Evolutionary conservation across 2,888 invertebrate species (phyloP), one percentile per base, ranked within the genome.

Genomic region (Hoplodrina blanda): DNA sequence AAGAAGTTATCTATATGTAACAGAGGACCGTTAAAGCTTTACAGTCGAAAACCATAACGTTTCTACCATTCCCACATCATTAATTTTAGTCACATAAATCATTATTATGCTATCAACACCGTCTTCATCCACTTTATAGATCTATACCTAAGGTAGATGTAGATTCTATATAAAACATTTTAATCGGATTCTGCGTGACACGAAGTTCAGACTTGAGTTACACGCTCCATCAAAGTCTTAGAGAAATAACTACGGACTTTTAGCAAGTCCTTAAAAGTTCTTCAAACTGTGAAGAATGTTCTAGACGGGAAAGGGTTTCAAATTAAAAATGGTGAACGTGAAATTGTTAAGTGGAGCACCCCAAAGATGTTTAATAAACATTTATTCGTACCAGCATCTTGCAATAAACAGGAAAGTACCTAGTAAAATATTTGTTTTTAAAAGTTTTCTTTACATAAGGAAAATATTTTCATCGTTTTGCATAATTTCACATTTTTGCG

Each of bases 141-240:
- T 41, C 41, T 41, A 13, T 10, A 10, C n/a, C n/a, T 37, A 10
- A 10, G 0, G 0, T 37, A 37, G 8, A 37, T 37, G 2, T 37
- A 37, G 2, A 37, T 37, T 37, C 46, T 77, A 62, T 73, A 59
- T 62, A 50, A 46, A 63, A 66, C 54, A 54, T 54, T 69, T 68
- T 76, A 78, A 78, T 78, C 78, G 57, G 77, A 76, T 78, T 78
- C 44, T 52, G 65, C 20, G 61, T 62, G 71, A 81, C 61, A 54
- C 61, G 25, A 63, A 70, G 60, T 75, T 57, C 61, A 55, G 20
- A 53, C 69, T 76, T 55, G 55, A 56, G 44, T 69, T 59, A 46
- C 61, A 61, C 20, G 46, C 50, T 46, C 44, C 37, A 80, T 75
- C 64, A 75, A 75, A 80, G 57, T 41, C 52, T 54, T 25, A n/a